A percentile compares a stretch with the other conserved stretches of the same genome.
Conservation (phyloP, 2,888 invertebrate species). For the Lasioglossum oenotherae region DNA sequence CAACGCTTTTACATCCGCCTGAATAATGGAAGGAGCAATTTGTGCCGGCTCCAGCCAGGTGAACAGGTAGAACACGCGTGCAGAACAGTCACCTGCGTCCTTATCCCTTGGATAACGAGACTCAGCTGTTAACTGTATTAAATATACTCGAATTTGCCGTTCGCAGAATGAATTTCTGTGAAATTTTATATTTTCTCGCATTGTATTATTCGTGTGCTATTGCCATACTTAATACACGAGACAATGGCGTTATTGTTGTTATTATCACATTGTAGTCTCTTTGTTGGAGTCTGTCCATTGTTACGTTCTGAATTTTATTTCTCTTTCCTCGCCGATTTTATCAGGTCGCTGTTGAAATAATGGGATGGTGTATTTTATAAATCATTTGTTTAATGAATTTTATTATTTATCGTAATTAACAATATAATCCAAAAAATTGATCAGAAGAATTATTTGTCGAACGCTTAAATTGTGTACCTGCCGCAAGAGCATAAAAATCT, state of each 20-base stretch:
- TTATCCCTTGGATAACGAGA: neutral
- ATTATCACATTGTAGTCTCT: neutral
- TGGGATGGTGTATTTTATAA: neutral
- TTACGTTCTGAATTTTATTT: neutral
- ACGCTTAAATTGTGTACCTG: neutral
- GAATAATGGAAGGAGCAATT: conserved; percentile 69
- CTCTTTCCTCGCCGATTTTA: neutral
- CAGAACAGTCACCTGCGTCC: conserved; percentile 29
- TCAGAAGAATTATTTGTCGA: neutral
- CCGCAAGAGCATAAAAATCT: neutral
- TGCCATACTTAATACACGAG: too few species aligned
- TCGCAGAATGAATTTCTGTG: neutral
- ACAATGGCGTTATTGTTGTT: neutral
- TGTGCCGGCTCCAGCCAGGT: conserved; percentile 33
- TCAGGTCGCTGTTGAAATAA: neutral
- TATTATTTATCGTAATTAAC: neutral
- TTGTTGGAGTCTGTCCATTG: neutral
- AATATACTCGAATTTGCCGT: neutral
- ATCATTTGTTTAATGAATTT: neutral
- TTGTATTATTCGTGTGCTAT: neutral
- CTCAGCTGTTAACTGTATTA: neutral
- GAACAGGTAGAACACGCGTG: conserved; percentile 25
- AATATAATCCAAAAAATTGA: neutral
- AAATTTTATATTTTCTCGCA: neutral
- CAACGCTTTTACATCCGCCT: conserved; percentile 63